A percentile compares a stretch with the other conserved stretches of the same genome.
Evolutionary conservation across 2,113 vertebrate genomes (phyloP).

Genomic region (Sigmodon hispidus): DNA sequence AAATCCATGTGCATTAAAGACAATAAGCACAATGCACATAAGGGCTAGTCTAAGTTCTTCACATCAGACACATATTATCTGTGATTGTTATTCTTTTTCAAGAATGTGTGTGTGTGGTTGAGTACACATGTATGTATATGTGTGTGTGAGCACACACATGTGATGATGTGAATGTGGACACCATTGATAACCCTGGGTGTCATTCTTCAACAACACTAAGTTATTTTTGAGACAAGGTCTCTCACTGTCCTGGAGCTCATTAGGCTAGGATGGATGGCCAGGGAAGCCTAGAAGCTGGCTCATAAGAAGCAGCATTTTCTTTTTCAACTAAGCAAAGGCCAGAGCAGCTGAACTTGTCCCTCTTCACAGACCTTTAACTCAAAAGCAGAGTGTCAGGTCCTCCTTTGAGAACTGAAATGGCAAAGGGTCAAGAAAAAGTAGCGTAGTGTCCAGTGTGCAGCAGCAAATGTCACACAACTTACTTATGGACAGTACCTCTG

Average conservation of each 20-base stretch:
- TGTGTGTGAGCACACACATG: not conserved
- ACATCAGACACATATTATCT: not conserved
- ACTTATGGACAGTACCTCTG: not conserved
- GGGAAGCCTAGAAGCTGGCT: too few species aligned
- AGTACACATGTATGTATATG: too few species aligned
- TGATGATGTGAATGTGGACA: not conserved
- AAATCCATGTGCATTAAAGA: not conserved
- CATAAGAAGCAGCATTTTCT: not conserved
- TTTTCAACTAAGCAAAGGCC: not conserved
- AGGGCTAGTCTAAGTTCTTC: not conserved
- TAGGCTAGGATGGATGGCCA: not conserved
- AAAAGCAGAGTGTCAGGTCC: not conserved
- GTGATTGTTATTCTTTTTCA: not conserved
- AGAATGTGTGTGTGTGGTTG: not conserved
- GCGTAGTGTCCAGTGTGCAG: not conserved
- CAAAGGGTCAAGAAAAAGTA: not conserved
- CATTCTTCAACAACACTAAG: not conserved
- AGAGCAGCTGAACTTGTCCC: not conserved
- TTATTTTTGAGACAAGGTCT: not conserved
- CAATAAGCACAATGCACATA: not conserved
- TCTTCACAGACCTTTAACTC: not conserved
- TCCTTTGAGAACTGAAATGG: not conserved
- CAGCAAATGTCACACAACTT: not conserved
- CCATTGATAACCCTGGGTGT: not conserved
- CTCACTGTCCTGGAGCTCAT: not conserved